Conservation (phyloP, 1,140 invertebrate species). For the Zaprionus ornatus region DNA sequence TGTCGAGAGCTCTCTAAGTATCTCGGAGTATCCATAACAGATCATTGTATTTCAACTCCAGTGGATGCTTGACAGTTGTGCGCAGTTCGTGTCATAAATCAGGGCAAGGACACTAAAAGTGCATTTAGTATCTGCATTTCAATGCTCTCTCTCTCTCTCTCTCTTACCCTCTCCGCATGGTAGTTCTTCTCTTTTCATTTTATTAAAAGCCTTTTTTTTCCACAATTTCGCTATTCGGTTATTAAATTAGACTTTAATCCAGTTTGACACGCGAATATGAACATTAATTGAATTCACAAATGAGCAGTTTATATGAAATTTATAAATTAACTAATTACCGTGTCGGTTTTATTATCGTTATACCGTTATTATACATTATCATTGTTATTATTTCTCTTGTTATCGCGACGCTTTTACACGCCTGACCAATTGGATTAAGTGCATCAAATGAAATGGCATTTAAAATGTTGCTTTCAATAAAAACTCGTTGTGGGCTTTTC, state of each 20-base stretch:
- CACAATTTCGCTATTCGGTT: slow-evolving; percentile 37
- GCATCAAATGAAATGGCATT: slow-evolving; percentile 71
- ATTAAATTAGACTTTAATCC: slow-evolving; percentile 79
- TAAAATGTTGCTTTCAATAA: slow-evolving; percentile 67
- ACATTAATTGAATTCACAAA: slow-evolving; percentile 79
- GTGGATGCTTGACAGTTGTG: slow-evolving; percentile 51
- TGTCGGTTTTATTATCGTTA: slow-evolving; percentile 61
- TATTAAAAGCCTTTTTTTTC: slow-evolving; percentile 16
- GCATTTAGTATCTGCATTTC: slow-evolving; percentile 24
- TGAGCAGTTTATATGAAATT: slow-evolving; percentile 78
- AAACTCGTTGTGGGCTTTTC: slow-evolving; percentile 50
- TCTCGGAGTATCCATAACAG: slow-evolving; percentile 38
- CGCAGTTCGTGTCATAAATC: slow-evolving; percentile 55
- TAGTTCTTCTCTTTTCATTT: slow-evolving; percentile 33
- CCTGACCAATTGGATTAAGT: slow-evolving; percentile 73
- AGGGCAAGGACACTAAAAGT: slow-evolving; percentile 20
- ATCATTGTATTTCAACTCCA: slow-evolving; percentile 17
- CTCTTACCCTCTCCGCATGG: neutral
- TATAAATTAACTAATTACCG: slow-evolving; percentile 77
- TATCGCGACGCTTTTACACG: slow-evolving; percentile 22
- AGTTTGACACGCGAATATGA: slow-evolving; percentile 64
- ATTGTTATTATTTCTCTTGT: slow-evolving; percentile 28
- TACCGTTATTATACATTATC: slow-evolving; percentile 9
- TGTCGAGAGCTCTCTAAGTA: slow-evolving; percentile 25
- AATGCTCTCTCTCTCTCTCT: neutral